Conservation (phyloP, 1,140 invertebrate species). For the Pseudomyrmex cubaensis region DNA sequence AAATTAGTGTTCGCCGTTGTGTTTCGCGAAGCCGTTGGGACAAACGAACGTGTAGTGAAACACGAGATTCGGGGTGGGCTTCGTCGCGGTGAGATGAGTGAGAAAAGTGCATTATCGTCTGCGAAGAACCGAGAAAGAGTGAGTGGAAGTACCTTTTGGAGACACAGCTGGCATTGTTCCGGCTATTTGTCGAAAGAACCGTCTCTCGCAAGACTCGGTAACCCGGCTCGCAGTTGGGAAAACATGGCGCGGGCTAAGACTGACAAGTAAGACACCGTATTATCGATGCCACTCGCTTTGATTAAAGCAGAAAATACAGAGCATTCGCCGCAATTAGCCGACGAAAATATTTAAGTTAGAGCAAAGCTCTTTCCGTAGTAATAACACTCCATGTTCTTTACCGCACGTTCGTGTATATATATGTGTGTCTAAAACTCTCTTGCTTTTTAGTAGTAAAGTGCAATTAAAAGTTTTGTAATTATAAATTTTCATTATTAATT, state of each 20-base stretch:
- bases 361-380: background rate
- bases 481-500: too few relatives aligned
- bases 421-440: too few relatives aligned
- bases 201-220: conserved; percentile 69
- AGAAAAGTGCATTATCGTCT: conserved; percentile 69
- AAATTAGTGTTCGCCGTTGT: conserved; percentile 1
- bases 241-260: conserved; percentile 76
- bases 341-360: conserved; percentile 6
- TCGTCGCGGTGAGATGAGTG: conserved; percentile 73
- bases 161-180: conserved; percentile 80
- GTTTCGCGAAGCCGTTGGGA: conserved; percentile 8
- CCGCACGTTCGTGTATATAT: too few relatives aligned
- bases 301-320: background rate
- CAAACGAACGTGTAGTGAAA: conserved; percentile 36
- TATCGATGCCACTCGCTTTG: background rate
- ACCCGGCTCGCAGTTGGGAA: conserved; percentile 74
- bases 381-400: background rate
- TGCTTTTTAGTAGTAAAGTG: too few relatives aligned
- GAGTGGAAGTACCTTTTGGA: conserved; percentile 79
- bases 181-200: conserved; percentile 73
- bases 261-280: conserved; percentile 75
- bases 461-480: too few relatives aligned
- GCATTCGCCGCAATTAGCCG: background rate
- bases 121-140: conserved; percentile 75
- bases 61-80: conserved; percentile 26